Percentiles rank a stretch among this genome's conserved stretches.
Conservation (phyloP, 1,140 invertebrate species). For the Coboldia fuscipes region DNA sequence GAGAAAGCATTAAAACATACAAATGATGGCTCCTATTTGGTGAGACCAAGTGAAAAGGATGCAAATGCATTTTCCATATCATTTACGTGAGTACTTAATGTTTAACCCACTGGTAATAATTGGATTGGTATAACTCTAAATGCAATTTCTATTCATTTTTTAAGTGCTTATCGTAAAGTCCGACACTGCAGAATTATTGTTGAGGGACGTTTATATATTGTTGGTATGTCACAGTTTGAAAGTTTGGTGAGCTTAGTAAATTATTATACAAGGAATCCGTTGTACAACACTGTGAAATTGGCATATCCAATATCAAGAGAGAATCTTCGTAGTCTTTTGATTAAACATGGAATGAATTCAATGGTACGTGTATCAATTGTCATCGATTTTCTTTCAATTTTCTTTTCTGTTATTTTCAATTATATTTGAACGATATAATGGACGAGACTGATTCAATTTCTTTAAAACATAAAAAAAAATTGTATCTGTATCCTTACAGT, state of each 20-base stretch:
- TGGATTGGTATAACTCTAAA: too few species aligned
- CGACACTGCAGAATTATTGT: conserved; percentile 87
- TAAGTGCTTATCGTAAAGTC: conserved; percentile 81
- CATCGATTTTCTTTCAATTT: too few species aligned
- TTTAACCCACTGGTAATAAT: too few species aligned
- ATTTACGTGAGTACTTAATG: conserved; percentile 47
- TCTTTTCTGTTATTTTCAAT: too few species aligned
- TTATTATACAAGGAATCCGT: conserved; percentile 74
- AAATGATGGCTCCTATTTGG: conserved; percentile 79
- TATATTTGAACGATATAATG: too few species aligned
- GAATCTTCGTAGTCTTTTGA: conserved; percentile 11
- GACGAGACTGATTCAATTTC: too few species aligned
- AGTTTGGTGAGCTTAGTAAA: conserved; percentile 78
- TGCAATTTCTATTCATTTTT: too few species aligned
- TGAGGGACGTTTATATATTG: conserved; percentile 74
- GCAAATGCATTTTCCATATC: conserved; percentile 78
- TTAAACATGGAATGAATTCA: not conserved
- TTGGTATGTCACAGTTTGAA: conserved; percentile 82
- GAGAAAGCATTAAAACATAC: conserved; percentile 71
- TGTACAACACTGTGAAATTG: conserved; percentile 79
- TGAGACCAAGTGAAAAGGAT: conserved; percentile 71
- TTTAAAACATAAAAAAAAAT: too few species aligned
- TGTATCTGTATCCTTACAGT: too few species aligned
- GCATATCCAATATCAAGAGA: conserved; percentile 71
- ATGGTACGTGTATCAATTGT: not conserved